These are phyloP conservation scores for Strongylocentrotus purpuratus DNA, from an alignment of 35 echinoderm and acorn worm species.

Conservation along the genomic window DNA sequence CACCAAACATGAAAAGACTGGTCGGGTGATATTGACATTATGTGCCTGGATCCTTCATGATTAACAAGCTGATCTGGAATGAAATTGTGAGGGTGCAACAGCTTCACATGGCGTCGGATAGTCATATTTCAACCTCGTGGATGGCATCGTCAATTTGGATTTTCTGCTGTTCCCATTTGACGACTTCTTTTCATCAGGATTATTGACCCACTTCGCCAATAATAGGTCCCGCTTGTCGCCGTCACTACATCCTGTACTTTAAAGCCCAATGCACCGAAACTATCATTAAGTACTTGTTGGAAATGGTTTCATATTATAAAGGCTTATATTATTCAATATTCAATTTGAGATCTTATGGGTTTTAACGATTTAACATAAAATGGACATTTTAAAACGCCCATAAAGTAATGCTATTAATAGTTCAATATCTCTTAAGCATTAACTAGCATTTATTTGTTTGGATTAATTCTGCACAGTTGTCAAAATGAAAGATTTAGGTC, in stretches of 20 bases:
- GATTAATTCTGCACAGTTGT: not conserved
- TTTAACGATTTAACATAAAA: not conserved
- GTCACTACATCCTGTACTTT: not conserved
- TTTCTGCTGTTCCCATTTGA: not conserved
- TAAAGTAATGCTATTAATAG: too few species aligned
- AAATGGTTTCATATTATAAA: not conserved
- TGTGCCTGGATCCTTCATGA: not conserved
- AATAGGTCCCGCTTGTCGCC: not conserved
- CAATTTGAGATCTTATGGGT: not conserved
- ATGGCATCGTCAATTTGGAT: not conserved
- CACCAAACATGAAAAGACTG: too few species aligned
- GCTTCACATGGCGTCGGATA: not conserved
- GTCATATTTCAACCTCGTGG: not conserved
- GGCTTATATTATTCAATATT: not conserved
- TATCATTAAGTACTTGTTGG: not conserved
- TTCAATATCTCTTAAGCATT: too few species aligned
- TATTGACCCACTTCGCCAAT: not conserved
- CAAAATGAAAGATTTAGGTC: not conserved
- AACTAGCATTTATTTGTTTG: too few species aligned
- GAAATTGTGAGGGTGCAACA: not conserved
- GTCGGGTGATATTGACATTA: too few species aligned
- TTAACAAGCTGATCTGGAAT: not conserved
- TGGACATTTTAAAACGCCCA: too few species aligned
- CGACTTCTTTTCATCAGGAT: not conserved
- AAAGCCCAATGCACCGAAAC: not conserved